Evolutionary conservation across 2,113 vertebrate genomes (phyloP).

Genomic region (Halichoerus grypus): DNA sequence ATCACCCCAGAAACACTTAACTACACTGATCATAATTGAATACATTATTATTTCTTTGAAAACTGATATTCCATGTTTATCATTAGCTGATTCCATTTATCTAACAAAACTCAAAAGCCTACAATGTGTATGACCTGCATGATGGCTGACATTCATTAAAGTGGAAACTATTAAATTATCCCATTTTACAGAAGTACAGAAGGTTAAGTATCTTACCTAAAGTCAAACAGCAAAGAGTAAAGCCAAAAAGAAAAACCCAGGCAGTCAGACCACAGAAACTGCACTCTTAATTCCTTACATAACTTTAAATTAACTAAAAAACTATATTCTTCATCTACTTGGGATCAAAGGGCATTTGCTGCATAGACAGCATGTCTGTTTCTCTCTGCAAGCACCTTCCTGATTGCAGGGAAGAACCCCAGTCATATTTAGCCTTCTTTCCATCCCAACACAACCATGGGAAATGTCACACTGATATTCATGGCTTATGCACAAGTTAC

Average conservation of each 20-base stretch:
- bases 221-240: not conserved
- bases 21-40: conserved; percentile 76
- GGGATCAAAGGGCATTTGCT: not conserved
- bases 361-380: not conserved
- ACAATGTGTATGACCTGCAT: conserved; percentile 2
- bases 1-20: conserved; percentile 79
- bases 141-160: not conserved
- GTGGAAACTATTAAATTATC: not conserved
- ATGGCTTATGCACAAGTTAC: not conserved
- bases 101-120: conserved; percentile 55
- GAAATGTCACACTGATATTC: not conserved
- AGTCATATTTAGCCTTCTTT: conserved; percentile 31
- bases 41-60: conserved; percentile 80
- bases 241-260: not conserved
- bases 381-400: not conserved
- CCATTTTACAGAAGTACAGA: conserved; percentile 50
- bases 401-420: not conserved
- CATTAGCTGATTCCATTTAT: conserved; percentile 52
- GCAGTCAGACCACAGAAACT: not conserved
- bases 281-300: not conserved
- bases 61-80: conserved; percentile 72
- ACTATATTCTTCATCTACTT: not conserved
- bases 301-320: conserved; percentile 15
- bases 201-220: not conserved
- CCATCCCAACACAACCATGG: not conserved